Evolutionary conservation across 2,113 vertebrate genomes (phyloP).

Genomic region (Plestiodon gilberti): DNA sequence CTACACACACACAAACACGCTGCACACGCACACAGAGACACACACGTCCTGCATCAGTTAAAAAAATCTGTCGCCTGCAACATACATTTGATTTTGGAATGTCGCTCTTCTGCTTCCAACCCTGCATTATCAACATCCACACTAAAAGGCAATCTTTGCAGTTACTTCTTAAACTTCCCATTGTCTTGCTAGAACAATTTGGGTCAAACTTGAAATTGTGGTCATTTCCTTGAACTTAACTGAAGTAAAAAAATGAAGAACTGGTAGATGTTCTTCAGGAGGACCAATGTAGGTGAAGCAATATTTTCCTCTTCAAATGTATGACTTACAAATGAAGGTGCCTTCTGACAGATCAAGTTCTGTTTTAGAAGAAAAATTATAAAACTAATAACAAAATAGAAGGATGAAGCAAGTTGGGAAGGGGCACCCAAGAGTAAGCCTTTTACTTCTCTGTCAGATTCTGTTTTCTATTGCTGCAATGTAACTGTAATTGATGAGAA

Average conservation of each 20-base stretch:
- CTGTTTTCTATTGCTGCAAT: background rate
- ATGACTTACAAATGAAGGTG: background rate
- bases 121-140: background rate
- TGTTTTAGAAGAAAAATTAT: background rate
- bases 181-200: background rate
- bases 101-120: background rate
- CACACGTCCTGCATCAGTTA: background rate
- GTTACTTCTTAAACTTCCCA: background rate
- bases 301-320: background rate
- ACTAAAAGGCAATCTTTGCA: background rate
- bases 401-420: background rate
- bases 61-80: background rate
- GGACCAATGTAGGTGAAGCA: background rate
- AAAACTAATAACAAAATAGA: background rate
- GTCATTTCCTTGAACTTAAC: background rate
- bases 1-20: too few species aligned
- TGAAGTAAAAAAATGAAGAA: background rate
- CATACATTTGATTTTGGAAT: background rate
- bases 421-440: background rate
- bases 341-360: background rate
- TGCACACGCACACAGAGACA: too few species aligned
- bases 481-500: background rate
- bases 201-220: background rate
- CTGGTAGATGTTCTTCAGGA: background rate
- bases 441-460: background rate